Evolutionary conservation across 2,888 invertebrate genomes (phyloP), one percentile per base, ranked within the genome.

Genomic region (Mesorhabditis spiculigera): DNA sequence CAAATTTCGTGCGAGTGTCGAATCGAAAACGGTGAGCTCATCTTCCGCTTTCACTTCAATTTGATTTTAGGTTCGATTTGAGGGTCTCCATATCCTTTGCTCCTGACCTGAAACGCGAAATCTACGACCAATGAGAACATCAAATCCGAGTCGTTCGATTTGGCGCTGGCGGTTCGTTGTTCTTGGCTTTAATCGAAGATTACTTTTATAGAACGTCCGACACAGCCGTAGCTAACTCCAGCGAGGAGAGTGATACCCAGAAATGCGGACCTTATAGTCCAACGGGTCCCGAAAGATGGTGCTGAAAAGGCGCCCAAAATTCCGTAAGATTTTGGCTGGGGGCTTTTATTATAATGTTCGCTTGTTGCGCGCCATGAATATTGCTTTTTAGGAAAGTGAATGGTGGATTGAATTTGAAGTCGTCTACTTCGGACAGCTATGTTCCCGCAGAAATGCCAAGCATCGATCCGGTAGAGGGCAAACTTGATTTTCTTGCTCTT

Each of bases 1-100:
- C 89, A 97, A 97, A 88, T 97, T 98, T 87, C 96, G 96, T 89
- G 94, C 95, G 86, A 93, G 94, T 74, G 89, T 94, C 86, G 94
- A 95, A 87, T 95, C 92, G 89, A 95, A 96, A 87, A 95, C 95
- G 6, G 91, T 50, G 8, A n/a, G 58, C 58, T 50, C 58, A 50
- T n/a, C 8, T 13, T 50, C 8, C 58, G n/a, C 8, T 10, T 50
- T n/a, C 58, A 50, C 58, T n/a, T 50, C n/a, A 50, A 50, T 13
- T 13, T 50, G 28, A 28, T 50, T 50, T n/a, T n/a, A 50, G 58
- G 58, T 98, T 75, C 93, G 77, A 50, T 82, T 86, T 66, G 85
- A 85, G 90, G 97, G 96, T 72, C 90, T 97, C 72, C 93, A 95
- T 87, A 95, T 98, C 86, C 93, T 95, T 64, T 93, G 96, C 79